Conservation (phyloP, 2,113 vertebrate genomes). For the Uropsilus gracilis region DNA sequence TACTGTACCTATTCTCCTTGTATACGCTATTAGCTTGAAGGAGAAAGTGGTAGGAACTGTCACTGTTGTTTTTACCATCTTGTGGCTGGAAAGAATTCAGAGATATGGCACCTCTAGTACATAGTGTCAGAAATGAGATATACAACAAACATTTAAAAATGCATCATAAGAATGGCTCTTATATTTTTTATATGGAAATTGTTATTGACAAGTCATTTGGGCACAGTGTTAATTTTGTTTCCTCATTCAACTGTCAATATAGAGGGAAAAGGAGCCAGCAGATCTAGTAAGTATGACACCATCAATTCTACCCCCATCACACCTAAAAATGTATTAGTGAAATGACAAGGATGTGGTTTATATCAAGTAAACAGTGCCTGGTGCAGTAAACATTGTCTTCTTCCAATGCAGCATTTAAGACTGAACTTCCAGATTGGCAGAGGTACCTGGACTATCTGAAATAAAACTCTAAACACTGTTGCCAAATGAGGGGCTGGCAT, state of each 20-base stretch:
- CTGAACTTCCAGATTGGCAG: background rate
- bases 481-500: background rate
- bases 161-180: background rate
- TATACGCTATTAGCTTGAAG: background rate
- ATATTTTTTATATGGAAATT: background rate
- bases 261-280: background rate
- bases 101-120: background rate
- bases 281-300: background rate
- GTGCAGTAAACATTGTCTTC: fast-evolving
- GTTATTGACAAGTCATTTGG: background rate
- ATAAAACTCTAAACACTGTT: fast-evolving
- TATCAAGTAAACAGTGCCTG: background rate
- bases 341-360: background rate
- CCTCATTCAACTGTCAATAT: background rate
- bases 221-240: background rate
- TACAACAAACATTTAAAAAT: background rate
- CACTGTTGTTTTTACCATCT: background rate
- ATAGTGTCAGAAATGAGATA: background rate
- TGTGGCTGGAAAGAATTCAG: background rate
- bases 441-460: background rate
- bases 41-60: background rate
- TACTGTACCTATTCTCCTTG: background rate
- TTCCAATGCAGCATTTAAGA: background rate
- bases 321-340: background rate
- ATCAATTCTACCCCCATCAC: too few relatives aligned